Evolutionary conservation across 2,888 invertebrate genomes (phyloP).

Genomic region (Tortricodes alternella): DNA sequence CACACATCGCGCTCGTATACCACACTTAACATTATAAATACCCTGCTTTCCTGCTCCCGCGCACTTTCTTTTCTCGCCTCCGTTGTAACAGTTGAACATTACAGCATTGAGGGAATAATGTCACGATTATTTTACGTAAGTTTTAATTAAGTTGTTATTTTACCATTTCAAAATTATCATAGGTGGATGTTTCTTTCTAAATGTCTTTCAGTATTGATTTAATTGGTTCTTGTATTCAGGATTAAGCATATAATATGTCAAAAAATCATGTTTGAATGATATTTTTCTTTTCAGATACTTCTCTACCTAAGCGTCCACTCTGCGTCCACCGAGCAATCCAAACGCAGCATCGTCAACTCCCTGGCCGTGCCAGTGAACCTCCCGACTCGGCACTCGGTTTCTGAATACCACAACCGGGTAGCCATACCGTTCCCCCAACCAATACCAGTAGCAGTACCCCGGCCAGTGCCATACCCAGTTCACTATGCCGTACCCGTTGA

Average conservation of each 20-base stretch:
- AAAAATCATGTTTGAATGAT: no score
- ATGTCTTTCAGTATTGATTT: no score
- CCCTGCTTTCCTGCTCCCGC: constrained; percentile 44
- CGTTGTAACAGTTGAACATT: constrained; percentile 37
- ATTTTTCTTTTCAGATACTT: constrained; percentile 45
- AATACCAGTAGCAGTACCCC: constrained; percentile 73
- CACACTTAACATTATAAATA: constrained; percentile 57
- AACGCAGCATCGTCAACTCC: constrained; percentile 29
- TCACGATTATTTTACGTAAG: constrained; percentile 56
- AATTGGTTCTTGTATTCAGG: no score
- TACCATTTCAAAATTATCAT: no score
- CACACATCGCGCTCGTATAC: constrained; percentile 22
- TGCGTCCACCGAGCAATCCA: constrained; percentile 37
- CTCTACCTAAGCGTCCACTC: constrained; percentile 42
- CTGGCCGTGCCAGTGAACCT: constrained; percentile 37
- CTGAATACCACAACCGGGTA: constrained; percentile 75
- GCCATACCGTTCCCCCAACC: constrained; percentile 80
- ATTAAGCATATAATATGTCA: no score
- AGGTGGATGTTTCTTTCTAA: no score
- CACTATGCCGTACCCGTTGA: constrained; percentile 73
- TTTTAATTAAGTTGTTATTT: constrained; percentile 32
- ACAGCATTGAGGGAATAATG: constrained; percentile 49
- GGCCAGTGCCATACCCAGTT: constrained; percentile 75
- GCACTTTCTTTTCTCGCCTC: constrained; percentile 58
- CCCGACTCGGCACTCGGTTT: constrained; percentile 64